These are phyloP conservation scores for Trichonephila clavata DNA, from an alignment of 1,140 invertebrate genomes.

Conservation along the genomic window DNA sequence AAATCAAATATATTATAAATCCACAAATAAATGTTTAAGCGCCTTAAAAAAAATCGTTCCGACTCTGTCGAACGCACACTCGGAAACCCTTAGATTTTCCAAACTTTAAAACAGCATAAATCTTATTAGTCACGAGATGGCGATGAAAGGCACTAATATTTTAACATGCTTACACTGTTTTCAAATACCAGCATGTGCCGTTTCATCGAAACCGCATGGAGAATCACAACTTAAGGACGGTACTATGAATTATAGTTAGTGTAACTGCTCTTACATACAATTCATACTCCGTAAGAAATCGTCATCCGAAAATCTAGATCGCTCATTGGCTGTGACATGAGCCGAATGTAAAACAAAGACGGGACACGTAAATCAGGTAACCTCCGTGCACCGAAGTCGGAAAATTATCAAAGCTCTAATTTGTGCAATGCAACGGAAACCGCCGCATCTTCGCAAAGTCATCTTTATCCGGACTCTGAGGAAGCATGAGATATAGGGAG, in stretches of 20 bases:
- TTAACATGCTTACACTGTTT: background rate
- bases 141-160: slow-evolving; percentile 16
- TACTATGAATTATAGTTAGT: background rate
- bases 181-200: background rate
- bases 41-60: too few relatives aligned
- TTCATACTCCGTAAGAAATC: background rate
- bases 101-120: too few relatives aligned
- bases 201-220: background rate
- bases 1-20: too few relatives aligned
- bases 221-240: slow-evolving; percentile 23
- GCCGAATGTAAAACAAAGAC: background rate
- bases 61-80: too few relatives aligned
- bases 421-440: slow-evolving; percentile 11
- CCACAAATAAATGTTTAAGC: too few relatives aligned
- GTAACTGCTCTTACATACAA: background rate
- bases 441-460: slow-evolving; percentile 40
- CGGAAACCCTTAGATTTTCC: too few relatives aligned
- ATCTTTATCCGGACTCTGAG: slow-evolving; percentile 21
- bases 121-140: too few relatives aligned
- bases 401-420: slow-evolving; percentile 8
- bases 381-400: background rate
- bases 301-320: too few relatives aligned
- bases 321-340: too few relatives aligned
- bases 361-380: background rate
- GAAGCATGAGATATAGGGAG: background rate